phyloP scores from a whole-genome alignment of 2,888 invertebrate species.

The Tolmerus cingulatus region DNA sequence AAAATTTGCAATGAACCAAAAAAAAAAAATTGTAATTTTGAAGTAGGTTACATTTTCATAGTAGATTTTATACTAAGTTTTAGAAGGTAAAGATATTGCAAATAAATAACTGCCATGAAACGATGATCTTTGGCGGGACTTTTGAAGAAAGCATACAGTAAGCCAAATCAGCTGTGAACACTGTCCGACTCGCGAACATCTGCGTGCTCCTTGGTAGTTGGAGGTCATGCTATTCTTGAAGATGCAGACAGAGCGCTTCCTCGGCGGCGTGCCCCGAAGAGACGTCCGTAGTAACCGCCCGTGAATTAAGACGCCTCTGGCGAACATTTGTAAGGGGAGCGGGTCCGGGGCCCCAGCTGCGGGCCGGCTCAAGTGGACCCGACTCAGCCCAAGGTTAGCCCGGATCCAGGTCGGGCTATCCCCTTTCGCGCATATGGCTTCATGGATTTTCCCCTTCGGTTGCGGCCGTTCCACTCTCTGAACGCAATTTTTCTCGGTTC shows the following conservation, averaged over 20 bases:
- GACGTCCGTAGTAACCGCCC: not conserved
- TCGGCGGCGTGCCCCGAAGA: not conserved
- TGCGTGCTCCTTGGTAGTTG: not conserved
- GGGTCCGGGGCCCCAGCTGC: not conserved
- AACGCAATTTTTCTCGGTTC: slow-evolving; percentile 37
- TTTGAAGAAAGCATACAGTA: not conserved
- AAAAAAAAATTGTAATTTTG: too few species aligned
- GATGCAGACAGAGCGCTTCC: not conserved
- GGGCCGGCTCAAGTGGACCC: not conserved
- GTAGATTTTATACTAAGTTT: too few species aligned
- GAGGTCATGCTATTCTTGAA: not conserved
- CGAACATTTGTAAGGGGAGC: not conserved
- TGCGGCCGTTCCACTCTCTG: slow-evolving; percentile 31
- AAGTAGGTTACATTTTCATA: too few species aligned
- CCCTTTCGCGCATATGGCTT: slow-evolving; percentile 7
- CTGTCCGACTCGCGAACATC: not conserved
- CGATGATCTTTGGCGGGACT: not conserved
- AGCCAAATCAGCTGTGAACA: not conserved
- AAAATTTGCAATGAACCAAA: too few species aligned
- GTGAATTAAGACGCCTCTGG: not conserved
- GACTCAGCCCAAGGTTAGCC: not conserved
- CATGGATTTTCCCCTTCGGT: slow-evolving; percentile 22
- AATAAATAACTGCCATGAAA: not conserved
- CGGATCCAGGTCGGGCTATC: not conserved
- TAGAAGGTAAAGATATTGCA: too few species aligned